Conservation (phyloP, 2,797 vertebrate genomes). For the Gouania willdenowi region DNA sequence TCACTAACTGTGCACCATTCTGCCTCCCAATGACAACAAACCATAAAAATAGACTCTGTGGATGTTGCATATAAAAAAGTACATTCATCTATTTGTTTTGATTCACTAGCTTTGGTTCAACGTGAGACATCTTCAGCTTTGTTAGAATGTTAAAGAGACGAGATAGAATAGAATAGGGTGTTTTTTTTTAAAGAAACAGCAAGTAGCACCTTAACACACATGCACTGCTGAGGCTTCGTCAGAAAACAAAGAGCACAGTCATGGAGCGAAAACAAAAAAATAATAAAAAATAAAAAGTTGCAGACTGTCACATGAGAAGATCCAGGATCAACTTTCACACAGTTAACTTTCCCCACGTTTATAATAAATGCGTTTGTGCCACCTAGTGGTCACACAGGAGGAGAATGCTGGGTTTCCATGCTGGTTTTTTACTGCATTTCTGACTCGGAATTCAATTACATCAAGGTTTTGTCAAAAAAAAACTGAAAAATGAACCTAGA, state of each 20-base stretch:
- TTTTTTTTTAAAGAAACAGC: too few species aligned
- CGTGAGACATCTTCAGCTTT: slow-evolving; percentile 63
- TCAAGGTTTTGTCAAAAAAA: background rate
- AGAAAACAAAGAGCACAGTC: slow-evolving; percentile 14
- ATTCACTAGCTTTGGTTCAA: slow-evolving; percentile 65
- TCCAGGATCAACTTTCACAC: slow-evolving; percentile 2
- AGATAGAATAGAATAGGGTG: slow-evolving; percentile 9
- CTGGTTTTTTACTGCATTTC: background rate
- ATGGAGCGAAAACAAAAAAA: too few species aligned
- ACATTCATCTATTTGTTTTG: slow-evolving; percentile 53
- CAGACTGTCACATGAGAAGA: background rate
- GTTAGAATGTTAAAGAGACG: slow-evolving; percentile 13
- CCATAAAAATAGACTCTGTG: slow-evolving; percentile 5
- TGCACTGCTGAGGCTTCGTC: slow-evolving; percentile 33
- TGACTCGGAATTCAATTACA: too few species aligned
- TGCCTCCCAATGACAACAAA: background rate
- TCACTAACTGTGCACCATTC: background rate
- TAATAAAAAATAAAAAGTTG: too few species aligned
- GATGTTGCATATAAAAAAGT: slow-evolving; percentile 27
- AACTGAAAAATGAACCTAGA: slow-evolving; percentile 2
- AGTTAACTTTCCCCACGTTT: slow-evolving; percentile 20
- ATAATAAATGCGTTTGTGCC: slow-evolving; percentile 47
- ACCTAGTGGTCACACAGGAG: slow-evolving; percentile 50
- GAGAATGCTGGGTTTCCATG: too few species aligned
- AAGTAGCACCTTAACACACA: slow-evolving; percentile 15